A percentile compares a stretch with the other conserved stretches of the same genome.
These are phyloP conservation scores for Hypanus sabinus DNA, from an alignment of 2,113 vertebrate species.

Conservation along the genomic window DNA sequence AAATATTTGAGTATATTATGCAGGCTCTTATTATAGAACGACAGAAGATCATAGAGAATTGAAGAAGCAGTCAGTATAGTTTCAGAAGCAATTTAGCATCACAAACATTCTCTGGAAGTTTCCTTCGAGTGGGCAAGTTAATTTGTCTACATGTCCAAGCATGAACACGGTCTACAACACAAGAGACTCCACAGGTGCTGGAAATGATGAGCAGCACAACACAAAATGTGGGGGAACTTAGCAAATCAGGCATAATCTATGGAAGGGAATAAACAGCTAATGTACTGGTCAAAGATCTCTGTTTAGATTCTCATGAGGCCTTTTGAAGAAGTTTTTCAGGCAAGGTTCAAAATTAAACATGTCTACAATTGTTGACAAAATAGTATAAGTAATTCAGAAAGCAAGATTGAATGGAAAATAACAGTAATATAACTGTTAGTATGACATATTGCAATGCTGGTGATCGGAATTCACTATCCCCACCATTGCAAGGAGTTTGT, in stretches of 20 bases:
- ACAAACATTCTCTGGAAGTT: too few relatives aligned
- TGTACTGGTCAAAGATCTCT: too few relatives aligned
- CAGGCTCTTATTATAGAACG: not conserved
- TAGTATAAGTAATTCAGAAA: not conserved
- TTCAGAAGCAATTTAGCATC: not conserved
- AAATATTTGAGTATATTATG: not conserved
- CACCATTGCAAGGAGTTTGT: too few relatives aligned
- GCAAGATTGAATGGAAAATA: not conserved
- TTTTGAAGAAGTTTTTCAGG: not conserved
- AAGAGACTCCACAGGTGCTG: too few relatives aligned
- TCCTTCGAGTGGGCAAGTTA: not conserved
- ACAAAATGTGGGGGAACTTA: too few relatives aligned
- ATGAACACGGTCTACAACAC: too few relatives aligned
- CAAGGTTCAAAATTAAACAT: not conserved
- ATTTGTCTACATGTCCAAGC: not conserved
- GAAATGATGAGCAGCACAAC: too few relatives aligned
- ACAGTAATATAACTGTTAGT: too few relatives aligned
- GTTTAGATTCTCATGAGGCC: not conserved
- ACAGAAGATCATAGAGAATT: not conserved
- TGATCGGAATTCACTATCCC: too few relatives aligned
- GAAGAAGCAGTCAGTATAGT: not conserved
- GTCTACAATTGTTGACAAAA: not conserved
- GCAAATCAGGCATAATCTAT: too few relatives aligned
- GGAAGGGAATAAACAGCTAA: too few relatives aligned
- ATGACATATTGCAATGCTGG: too few relatives aligned